Base-by-base conservation (phyloP, 2,113 vertebrate species). In the Brienomyrus brachyistius region DNA sequence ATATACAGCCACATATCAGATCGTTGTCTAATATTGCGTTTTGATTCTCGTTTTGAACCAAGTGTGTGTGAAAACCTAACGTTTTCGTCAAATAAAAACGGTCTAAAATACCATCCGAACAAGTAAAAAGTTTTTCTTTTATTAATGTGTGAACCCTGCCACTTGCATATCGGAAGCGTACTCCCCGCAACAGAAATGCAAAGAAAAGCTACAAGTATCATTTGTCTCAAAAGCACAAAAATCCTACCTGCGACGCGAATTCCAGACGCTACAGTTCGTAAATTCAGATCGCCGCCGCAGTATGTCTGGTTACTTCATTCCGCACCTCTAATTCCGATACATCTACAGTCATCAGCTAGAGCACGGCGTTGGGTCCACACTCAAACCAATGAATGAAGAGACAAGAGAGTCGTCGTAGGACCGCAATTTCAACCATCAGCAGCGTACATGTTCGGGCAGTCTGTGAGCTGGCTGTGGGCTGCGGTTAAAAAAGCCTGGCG, bases 281-380 rank as follows among this genome's bases (percentile, higher is more conserved):
- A 48, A 48, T n/a, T 48, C 40, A 48, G 82, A 47, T 48, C 35
- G 43, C 8, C 43, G 59, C 70, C 17, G 87, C 59, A 45, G 66
- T 23, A 23, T 52, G 50, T 59, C 51, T 35, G 21, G 45, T 47
- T 43, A 9, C 21, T 47, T 48, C 77, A 47, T 59, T 82, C 80
- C 48, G 40, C 51, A 84, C 23, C 89, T 82, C 45, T 54, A 84
- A 89, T 85, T 89, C 89, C 89, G 54, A n/a, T 51, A 84, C 77
- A 52, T 40, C 11, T n/a, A 59, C 35, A 59, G 82, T 83, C 21
- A 31, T 19, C n/a, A 52, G 43, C 23, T 31, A 7, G 88, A 56
- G 51, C 54, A 40, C 43, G 11, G 21, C 13, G 35, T 54, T 85
- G 35, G 48, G 52, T 62, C 35, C 52, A 47, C 13, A 17, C 89